Evolutionary conservation across 1,140 invertebrate genomes (phyloP).

Genomic region (Pristionchus pacificus): DNA sequence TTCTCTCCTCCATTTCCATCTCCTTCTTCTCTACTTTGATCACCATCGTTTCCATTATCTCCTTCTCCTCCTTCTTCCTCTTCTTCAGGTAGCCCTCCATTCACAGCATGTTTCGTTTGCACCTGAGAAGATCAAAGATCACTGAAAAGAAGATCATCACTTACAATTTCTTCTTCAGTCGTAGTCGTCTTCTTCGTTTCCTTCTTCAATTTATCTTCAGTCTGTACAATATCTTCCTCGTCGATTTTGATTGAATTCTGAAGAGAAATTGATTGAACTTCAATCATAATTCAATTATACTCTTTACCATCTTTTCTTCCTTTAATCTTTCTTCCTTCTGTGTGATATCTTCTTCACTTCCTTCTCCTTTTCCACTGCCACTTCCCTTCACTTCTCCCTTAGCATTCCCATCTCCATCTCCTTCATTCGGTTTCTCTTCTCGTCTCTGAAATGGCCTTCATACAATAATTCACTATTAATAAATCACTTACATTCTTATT

Average conservation of each 20-base stretch:
- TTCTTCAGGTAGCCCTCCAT: conserved; percentile 6
- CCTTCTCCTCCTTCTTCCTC: neutral
- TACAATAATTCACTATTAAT: too few species aligned
- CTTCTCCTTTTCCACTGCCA: neutral
- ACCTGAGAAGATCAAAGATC: too few species aligned
- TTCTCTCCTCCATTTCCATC: conserved; percentile 7
- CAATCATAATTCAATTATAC: too few species aligned
- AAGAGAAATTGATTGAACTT: neutral
- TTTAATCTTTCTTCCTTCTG: neutral
- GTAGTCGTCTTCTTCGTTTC: conserved; percentile 1
- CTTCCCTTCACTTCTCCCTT: neutral
- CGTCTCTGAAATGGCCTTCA: neutral
- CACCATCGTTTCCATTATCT: conserved; percentile 1
- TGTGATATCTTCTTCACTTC: neutral
- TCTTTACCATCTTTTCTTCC: neutral
- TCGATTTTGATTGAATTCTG: neutral
- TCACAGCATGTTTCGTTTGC: too few species aligned
- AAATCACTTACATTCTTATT: conserved; percentile 5
- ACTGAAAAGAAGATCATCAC: too few species aligned
- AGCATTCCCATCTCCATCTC: conserved; percentile 7
- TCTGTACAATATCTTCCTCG: conserved; percentile 4
- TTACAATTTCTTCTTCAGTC: conserved; percentile 3
- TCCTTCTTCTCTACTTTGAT: neutral
- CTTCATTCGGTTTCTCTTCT: conserved; percentile 8
- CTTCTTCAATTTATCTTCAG: neutral